These are phyloP conservation scores for Hypotaenidia philippensis DNA, from an alignment of 2,797 vertebrate genomes.

Conservation along the genomic window DNA sequence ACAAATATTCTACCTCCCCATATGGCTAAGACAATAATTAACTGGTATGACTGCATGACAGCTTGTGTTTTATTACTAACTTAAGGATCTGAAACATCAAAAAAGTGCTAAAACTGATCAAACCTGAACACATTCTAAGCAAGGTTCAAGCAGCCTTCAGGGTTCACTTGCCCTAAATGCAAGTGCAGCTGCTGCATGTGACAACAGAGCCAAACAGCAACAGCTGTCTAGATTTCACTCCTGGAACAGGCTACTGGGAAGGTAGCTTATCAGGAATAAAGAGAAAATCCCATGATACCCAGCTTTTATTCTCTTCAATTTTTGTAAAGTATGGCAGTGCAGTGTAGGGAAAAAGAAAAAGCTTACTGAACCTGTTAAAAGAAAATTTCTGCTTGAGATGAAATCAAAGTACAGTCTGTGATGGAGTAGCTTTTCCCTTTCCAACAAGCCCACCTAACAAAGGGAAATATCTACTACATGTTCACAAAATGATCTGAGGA, in stretches of 20 bases:
- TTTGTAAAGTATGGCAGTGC: neutral
- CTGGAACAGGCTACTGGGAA: neutral
- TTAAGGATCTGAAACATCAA: neutral
- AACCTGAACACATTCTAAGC: neutral
- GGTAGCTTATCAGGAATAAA: neutral
- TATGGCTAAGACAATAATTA: neutral
- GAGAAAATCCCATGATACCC: neutral
- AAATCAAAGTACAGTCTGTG: neutral
- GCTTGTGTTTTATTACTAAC: neutral
- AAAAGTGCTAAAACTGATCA: neutral
- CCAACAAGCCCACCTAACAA: neutral
- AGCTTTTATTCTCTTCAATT: neutral
- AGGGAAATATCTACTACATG: neutral
- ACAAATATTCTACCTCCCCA: neutral
- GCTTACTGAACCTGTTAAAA: neutral
- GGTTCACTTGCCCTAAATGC: neutral
- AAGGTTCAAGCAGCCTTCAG: neutral
- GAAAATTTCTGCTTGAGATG: neutral
- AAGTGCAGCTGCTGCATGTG: neutral
- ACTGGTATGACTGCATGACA: neutral
- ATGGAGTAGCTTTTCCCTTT: neutral
- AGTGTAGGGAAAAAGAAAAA: neutral
- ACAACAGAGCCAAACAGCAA: neutral
- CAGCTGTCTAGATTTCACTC: neutral
- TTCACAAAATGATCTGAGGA: neutral